Evolutionary conservation across 2,888 invertebrate species (phyloP).

Genomic region (Junonia oenone): DNA sequence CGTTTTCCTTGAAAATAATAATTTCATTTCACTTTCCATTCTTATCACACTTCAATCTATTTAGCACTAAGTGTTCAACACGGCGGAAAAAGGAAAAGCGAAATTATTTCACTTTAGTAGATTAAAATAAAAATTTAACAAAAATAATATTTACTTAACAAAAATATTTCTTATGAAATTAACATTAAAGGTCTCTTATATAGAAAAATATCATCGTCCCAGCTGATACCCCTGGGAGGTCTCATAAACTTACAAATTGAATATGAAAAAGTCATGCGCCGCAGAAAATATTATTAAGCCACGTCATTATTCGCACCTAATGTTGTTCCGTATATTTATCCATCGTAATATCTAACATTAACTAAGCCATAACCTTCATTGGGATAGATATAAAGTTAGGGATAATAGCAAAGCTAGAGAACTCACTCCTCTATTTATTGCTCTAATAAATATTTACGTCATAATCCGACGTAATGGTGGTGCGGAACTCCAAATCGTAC

Average conservation of each 20-base stretch:
- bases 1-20: not conserved
- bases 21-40: not conserved
- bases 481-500: constrained; percentile 37
- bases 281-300: constrained; percentile 19
- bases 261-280: constrained; percentile 23
- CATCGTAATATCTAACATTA: constrained; percentile 34
- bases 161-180: not conserved
- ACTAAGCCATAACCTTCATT: constrained; percentile 41
- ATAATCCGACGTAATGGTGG: constrained; percentile 58
- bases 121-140: not conserved
- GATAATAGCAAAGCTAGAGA: constrained; percentile 46
- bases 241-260: constrained; percentile 25
- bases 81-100: not conserved
- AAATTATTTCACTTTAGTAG: not conserved
- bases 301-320: constrained; percentile 29
- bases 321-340: constrained; percentile 29
- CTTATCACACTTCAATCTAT: not conserved
- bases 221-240: constrained; percentile 25
- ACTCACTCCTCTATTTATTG: constrained; percentile 52
- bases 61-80: not conserved
- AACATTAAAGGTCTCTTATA: constrained; percentile 12
- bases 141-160: not conserved
- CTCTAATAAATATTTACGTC: constrained; percentile 61
- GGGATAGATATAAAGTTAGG: constrained; percentile 43
- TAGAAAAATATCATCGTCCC: constrained; percentile 18